phyloP scores from a whole-genome alignment of 2,797 vertebrate species.

The Amblyraja radiata region DNA sequence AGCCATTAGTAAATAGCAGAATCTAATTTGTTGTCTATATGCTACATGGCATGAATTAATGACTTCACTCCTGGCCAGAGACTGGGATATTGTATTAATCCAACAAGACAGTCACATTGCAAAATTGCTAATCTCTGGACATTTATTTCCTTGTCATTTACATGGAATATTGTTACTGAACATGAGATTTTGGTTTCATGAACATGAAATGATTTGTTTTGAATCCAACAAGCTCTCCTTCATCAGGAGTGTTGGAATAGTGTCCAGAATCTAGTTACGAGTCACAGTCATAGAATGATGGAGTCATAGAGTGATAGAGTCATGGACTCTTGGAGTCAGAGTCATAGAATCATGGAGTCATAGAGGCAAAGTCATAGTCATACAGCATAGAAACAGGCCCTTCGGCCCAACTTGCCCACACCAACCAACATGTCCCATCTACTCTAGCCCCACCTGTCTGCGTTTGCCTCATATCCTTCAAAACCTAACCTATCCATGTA shows the following conservation, averaged over 20 bases:
- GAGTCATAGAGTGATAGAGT: too few species aligned
- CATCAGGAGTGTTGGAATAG: background rate
- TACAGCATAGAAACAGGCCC: too few species aligned
- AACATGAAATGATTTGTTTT: background rate
- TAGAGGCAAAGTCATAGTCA: too few species aligned
- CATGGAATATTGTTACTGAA: background rate
- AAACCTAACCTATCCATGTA: too few species aligned
- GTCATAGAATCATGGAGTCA: too few species aligned
- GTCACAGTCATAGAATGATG: background rate
- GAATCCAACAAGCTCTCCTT: background rate
- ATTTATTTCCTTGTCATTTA: background rate
- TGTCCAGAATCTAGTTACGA: too few species aligned
- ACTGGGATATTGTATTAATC: background rate
- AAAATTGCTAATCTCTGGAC: constrained; percentile 26
- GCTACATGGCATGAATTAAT: constrained; percentile 10
- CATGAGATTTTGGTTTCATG: background rate
- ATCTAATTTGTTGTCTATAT: constrained; percentile 25
- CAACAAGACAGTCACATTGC: background rate
- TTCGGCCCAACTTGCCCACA: too few species aligned
- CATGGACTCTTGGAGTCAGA: too few species aligned
- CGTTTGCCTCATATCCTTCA: too few species aligned
- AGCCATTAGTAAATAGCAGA: constrained; percentile 27
- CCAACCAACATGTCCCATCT: too few species aligned
- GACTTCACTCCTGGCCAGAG: background rate
- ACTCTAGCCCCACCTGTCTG: too few species aligned